Conservation (phyloP, 2,888 invertebrate species). For the Prionchulus punctatus region DNA sequence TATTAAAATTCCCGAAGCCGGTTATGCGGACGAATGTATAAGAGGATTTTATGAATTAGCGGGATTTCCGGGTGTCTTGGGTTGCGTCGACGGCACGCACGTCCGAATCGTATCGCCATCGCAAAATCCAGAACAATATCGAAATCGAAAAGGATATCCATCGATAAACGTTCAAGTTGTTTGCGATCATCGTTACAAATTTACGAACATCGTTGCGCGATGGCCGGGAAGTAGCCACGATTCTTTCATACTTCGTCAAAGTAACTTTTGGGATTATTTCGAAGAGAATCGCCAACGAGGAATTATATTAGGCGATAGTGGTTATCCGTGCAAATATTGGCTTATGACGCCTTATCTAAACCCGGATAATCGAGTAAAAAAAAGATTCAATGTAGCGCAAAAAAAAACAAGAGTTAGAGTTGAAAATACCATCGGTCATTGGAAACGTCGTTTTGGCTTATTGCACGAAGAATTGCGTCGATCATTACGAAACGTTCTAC, state of each 20-base stretch:
- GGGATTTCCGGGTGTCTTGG: neutral
- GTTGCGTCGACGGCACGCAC: conserved; percentile 1
- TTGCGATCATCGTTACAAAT: neutral
- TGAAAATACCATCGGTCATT: conserved; percentile 6
- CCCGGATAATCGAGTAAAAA: conserved; percentile 8
- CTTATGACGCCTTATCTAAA: conserved; percentile 14
- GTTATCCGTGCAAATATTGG: conserved; percentile 9
- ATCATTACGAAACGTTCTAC: too few relatives aligned
- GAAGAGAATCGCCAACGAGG: neutral
- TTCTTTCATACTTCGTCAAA: neutral
- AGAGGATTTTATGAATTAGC: neutral
- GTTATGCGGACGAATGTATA: too few relatives aligned
- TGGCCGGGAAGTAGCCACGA: conserved; percentile 5
- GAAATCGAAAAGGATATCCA: neutral
- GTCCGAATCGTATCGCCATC: neutral
- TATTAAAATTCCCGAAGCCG: too few relatives aligned
- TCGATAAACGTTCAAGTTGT: conserved; percentile 7
- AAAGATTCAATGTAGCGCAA: conserved; percentile 9
- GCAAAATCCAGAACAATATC: neutral
- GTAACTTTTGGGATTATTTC: neutral
- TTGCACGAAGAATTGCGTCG: too few relatives aligned
- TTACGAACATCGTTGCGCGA: neutral
- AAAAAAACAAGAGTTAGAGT: neutral
- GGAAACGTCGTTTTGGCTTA: conserved; percentile 5
- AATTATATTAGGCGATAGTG: conserved; percentile 9